These are phyloP conservation scores for Felis catus DNA, from an alignment of 2,113 vertebrate species.

Conservation along the genomic window F.catus_Fca126_mat1.0 CM031413.1:111454001-111454500, in stretches of 20 bases:
- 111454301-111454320: conserved; percentile 14
- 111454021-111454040: neutral
- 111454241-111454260: neutral
- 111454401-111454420: neutral
- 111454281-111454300: neutral
- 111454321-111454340: conserved; percentile 12
- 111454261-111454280: neutral
- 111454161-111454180: neutral
- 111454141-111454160: neutral
- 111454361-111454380: neutral
- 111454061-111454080: neutral
- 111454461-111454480: neutral
- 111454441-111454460: neutral
- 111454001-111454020: neutral
- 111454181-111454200: neutral
- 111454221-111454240: neutral
- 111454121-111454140: neutral
- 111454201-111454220: neutral
- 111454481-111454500: neutral
- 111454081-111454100: neutral
- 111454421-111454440: neutral
- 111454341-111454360: conserved; percentile 18
- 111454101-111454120: neutral
- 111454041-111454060: neutral
- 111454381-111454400: neutral